Base-by-base conservation (phyloP, 2,797 vertebrate genomes). In the Pelobates cultripes region DNA sequence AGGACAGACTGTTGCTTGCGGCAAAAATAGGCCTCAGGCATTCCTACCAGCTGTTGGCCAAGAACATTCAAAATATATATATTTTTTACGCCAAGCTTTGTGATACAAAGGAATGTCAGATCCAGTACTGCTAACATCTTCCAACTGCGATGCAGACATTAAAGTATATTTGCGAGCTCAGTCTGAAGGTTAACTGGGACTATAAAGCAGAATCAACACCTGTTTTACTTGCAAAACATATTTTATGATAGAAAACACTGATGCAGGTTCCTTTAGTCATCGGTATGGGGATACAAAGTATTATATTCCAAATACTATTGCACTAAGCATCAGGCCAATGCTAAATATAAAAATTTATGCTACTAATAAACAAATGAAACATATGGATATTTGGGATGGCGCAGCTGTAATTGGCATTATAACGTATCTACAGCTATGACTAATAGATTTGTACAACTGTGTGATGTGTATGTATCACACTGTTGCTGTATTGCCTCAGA, bases 51-150 rank as follows among this genome's bases (percentile, higher is more conserved):
- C 73, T 41, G 53, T 75, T 70, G 43, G 73, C 73, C 53, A 43
- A 81, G 66, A 75, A 81, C 79, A 75, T 81, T 51, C 43, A 70
- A 81, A 60, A 80, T 43, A 73, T 75, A 80, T 79, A 60, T 70
- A 13, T 45, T 66, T 70, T 75, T 69, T 57, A 64, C 6, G 17
- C 43, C 70, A 81, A 68, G 41, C 80, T 81, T 76, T 70, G 45
- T 74, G 17, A 71, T 9, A 71, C 45, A 71, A 51, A 71, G 41
- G 45, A 76, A 53, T 40, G 53, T 64, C 60, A 76, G 73, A 76
- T 64, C 66, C 47, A 70, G 68, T 28, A 61, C 73, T 71, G 43
- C n/a, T 63, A 75, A 61, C 15, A 15, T 75, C 43, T 69, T 43
- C 7, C 4, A 71, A 67, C 67, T 76, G 67, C 15, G 76, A 63